phyloP scores from a whole-genome alignment of 1,140 invertebrate species.

The Drosophila persimilis region DNA sequence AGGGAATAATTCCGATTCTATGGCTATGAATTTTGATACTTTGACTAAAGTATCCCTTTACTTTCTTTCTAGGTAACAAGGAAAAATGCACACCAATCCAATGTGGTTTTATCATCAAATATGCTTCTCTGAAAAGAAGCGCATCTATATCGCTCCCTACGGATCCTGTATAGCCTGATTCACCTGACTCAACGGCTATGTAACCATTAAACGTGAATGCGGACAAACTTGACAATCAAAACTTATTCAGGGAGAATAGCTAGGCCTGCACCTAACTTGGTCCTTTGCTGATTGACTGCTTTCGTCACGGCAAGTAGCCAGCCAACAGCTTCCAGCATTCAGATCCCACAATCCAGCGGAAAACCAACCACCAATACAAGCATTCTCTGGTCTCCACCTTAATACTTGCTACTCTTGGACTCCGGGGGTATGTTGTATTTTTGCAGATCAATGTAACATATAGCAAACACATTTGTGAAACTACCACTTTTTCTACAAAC shows the following conservation, averaged over 20 bases:
- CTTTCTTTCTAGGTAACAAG: too few relatives aligned
- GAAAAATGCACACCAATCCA: too few relatives aligned
- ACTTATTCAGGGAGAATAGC: neutral
- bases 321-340: slow-evolving; percentile 25
- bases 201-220: slow-evolving; percentile 13
- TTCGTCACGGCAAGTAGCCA: slow-evolving; percentile 52
- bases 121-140: too few relatives aligned
- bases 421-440: too few relatives aligned
- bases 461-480: too few relatives aligned
- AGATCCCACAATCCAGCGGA: neutral
- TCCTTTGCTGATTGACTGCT: slow-evolving; percentile 56
- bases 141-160: too few relatives aligned
- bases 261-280: slow-evolving; percentile 3
- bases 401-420: too few relatives aligned
- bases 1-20: slow-evolving; percentile 8
- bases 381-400: slow-evolving; percentile 16
- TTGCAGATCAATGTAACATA: too few relatives aligned
- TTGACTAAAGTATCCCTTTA: too few relatives aligned
- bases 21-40: neutral
- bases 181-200: slow-evolving; percentile 22
- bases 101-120: too few relatives aligned
- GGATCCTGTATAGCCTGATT: neutral
- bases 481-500: too few relatives aligned
- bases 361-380: slow-evolving; percentile 2
- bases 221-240: slow-evolving; percentile 19